Conservation (phyloP, 2,797 vertebrate species). For the Sebastes oblongus region DNA sequence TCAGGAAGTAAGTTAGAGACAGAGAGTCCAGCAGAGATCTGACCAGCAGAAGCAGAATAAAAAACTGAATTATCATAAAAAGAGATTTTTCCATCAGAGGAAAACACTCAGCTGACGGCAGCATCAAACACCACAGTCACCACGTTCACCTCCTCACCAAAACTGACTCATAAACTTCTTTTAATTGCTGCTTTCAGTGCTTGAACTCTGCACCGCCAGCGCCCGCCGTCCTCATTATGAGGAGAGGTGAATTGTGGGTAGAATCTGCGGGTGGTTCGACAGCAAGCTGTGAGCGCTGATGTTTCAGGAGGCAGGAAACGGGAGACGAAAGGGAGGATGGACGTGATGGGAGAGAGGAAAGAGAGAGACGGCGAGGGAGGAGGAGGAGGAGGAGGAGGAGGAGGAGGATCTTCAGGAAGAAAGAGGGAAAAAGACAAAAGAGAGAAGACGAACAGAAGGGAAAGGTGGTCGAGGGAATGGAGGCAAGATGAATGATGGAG, state of each 20-base stretch:
- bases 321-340: slow-evolving; percentile 32
- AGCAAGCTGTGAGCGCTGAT: slow-evolving; percentile 60
- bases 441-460: neutral
- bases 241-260: slow-evolving; percentile 64
- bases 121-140: slow-evolving; percentile 18
- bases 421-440: neutral
- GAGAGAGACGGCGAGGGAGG: neutral
- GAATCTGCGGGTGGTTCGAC: slow-evolving; percentile 50
- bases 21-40: neutral
- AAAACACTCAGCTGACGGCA: slow-evolving; percentile 25
- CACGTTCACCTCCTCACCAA: slow-evolving; percentile 36
- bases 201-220: slow-evolving; percentile 49
- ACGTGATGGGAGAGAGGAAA: neutral
- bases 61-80: slow-evolving; percentile 11
- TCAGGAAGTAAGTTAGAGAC: neutral
- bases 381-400: neutral
- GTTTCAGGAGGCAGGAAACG: slow-evolving; percentile 47
- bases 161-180: slow-evolving; percentile 35
- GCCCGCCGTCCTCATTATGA: slow-evolving; percentile 57
- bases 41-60: slow-evolving; percentile 14
- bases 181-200: slow-evolving; percentile 57
- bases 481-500: neutral
- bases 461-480: slow-evolving; percentile 8
- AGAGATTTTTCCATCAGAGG: slow-evolving; percentile 2
- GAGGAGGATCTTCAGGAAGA: neutral